These are phyloP conservation scores for Ylistrum balloti DNA, from an alignment of 1,140 invertebrate genomes.

Conservation along the genomic window DNA sequence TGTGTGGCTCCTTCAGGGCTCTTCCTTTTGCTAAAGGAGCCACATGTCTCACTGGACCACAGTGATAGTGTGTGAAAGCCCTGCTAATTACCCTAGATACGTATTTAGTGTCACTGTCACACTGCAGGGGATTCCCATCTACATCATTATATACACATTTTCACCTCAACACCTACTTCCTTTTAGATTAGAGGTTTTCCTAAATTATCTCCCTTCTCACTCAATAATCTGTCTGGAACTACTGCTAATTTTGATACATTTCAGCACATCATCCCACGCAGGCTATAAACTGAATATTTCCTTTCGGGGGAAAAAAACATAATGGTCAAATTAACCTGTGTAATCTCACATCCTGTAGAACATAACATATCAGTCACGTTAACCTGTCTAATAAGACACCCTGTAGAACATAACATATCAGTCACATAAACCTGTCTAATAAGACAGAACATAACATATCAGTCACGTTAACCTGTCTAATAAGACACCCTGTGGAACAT, in stretches of 20 bases:
- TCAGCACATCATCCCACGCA: too few species aligned
- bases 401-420: too few species aligned
- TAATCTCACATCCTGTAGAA: too few species aligned
- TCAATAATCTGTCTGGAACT: not conserved
- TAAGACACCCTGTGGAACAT: too few species aligned
- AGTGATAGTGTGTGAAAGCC: not conserved
- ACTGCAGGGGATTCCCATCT: not conserved
- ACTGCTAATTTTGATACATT: not conserved
- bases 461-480: too few species aligned
- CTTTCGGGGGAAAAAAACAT: too few species aligned
- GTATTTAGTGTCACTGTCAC: constrained; percentile 32
- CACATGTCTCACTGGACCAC: not conserved
- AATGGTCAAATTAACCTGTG: too few species aligned
- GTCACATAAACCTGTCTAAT: too few species aligned
- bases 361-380: too few species aligned
- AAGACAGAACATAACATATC: too few species aligned
- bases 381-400: too few species aligned
- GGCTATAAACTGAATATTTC: too few species aligned
- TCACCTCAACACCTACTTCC: not conserved
- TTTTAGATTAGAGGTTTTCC: not conserved
- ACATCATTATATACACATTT: not conserved
- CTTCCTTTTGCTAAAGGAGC: not conserved
- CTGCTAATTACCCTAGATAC: not conserved
- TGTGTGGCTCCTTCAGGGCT: not conserved
- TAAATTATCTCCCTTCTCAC: not conserved